Evolutionary conservation across 2,797 vertebrate species (phyloP).

Genomic region (Coilia nasus): DNA sequence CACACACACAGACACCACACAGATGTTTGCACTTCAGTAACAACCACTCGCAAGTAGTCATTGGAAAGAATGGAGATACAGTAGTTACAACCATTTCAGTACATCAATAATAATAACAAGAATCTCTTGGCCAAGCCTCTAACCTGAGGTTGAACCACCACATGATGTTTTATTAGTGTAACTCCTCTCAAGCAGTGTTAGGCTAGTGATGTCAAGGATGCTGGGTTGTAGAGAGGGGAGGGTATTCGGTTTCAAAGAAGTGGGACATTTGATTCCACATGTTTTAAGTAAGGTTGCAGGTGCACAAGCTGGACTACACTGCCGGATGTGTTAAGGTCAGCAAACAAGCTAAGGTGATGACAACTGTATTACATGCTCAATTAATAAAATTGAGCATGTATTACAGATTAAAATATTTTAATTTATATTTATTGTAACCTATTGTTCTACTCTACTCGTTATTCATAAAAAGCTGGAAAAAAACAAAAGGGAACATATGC

Average conservation of each 20-base stretch:
- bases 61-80: not conserved
- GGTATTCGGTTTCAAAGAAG: not conserved
- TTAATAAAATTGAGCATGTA: not conserved
- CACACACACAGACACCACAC: constrained; percentile 13
- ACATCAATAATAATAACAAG: too few relatives aligned
- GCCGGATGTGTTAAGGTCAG: not conserved
- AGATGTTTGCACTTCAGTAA: not conserved
- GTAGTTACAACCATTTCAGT: not conserved
- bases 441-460: not conserved
- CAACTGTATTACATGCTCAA: not conserved
- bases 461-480: not conserved
- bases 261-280: not conserved
- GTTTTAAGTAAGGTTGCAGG: not conserved
- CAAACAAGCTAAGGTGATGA: not conserved
- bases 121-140: too few relatives aligned
- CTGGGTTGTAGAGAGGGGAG: not conserved
- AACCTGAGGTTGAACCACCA: too few relatives aligned
- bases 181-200: not conserved
- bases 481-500: not conserved
- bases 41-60: not conserved
- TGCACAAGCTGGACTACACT: not conserved
- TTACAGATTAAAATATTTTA: not conserved
- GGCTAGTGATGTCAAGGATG: not conserved
- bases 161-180: not conserved
- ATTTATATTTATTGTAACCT: not conserved